Evolutionary conservation across 2,888 invertebrate genomes (phyloP), one percentile per base, ranked within the genome.

Genomic region (Drosophila conformis): DNA sequence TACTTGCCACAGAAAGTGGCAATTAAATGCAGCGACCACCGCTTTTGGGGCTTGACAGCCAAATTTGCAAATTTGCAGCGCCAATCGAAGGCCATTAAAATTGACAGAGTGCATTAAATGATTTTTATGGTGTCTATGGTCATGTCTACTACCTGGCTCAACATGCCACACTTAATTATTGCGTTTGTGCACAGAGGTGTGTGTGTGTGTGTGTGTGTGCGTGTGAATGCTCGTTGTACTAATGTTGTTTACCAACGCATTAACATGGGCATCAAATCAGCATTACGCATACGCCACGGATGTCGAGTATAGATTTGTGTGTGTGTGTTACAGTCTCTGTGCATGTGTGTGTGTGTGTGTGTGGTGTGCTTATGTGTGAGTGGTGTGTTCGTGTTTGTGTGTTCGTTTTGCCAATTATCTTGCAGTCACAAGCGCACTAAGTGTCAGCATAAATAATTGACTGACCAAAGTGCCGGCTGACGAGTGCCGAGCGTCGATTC

Each of bases 371-470:
- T 42, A 2, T 58, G 33, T 40, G 11, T 42, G 11, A 60, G 11
- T 56, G 49, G 42, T 35, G 36, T 18, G 36, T 36, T 36, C 7
- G 36, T 60, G 27, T 63, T 11, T 64, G 49, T 65, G 33, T 80
- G 38, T 63, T 46, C 54, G 53, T 64, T 78, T 79, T 82, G 78
- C 75, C 89, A 85, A 90, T 90, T 85, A 90, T 83, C 83, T 80
- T 75, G 70, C 73, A 63, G 71, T 70, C 78, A 73, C 74, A 83
- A 69, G 73, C 81, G 71, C 87, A 89, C 89, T 83, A 80, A 90
- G 85, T 85, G 89, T 83, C 84, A 69, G 85, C 87, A 83, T 90
- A 89, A 89, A 85, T 90, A 89, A 90, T 85, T 85, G 87, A 90
- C 65, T 80, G 73, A 67, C 74, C 78, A 87, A 80, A 83, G 84